Evolutionary conservation across 2,888 invertebrate genomes (phyloP), one percentile per base, ranked within the genome.

Genomic region (Bembecia ichneumoniformis): DNA sequence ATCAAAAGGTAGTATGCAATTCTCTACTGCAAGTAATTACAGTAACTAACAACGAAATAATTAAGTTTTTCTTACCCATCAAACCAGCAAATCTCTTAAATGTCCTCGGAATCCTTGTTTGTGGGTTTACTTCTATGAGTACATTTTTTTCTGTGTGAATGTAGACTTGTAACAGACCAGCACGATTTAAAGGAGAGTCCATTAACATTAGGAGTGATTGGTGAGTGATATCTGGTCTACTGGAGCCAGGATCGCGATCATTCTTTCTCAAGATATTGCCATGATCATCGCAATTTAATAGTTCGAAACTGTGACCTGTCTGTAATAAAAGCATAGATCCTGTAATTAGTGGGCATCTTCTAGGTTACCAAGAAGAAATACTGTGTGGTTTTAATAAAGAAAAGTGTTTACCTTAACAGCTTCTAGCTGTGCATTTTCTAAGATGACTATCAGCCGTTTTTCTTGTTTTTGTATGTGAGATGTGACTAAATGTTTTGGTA

Each of bases 171-270:
- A 99, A 83, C 14, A 97, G 87, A 0, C 97, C 98, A 45, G 98
- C 97, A 63, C 99, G 89, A 76, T 99, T 99, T 43, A 99, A 82
- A 0, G 99, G 99, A 54, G 98, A 98, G 75, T 99, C 99, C 88
- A 99, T 92, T 47, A 99, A 88, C 98, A 99, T 99, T 0, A 99
- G 87, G 13, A 99, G 88, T 72, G 98, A 99, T 77, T 99, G 99
- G 77, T 99, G 99, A 0, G 96, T 92, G 54, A 99, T 99, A 69
- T 99, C 99, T 0, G 99, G 99, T 34, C 99, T 89, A 67, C 96
- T 97, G 2, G 94, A 90, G 0, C 96, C 94, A 0, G 95, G 93
- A 64, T 97, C 96, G 52, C 96, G 89, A 60, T 95, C 93, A 73
- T 94, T 93, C 73, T 95, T 97, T 58, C 93, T 92, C 58, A 98